A percentile compares a stretch with the other conserved stretches of the same genome.
phyloP scores from a whole-genome alignment of 2,797 vertebrate genomes.

The Esox masquinongy region DNA sequence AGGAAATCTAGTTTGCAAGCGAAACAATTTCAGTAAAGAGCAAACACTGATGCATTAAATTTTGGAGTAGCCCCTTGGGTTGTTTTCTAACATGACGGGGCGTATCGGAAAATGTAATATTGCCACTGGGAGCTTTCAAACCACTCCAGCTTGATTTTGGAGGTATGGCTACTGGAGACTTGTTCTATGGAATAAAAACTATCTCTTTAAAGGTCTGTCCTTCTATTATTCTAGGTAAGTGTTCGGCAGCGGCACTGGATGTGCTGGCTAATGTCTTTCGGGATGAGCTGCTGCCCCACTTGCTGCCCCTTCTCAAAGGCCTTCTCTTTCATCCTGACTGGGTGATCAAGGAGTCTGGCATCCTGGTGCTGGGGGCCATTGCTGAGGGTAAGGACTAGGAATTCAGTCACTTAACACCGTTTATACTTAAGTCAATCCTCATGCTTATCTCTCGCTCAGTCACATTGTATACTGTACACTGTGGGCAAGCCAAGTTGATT shows the following conservation, averaged over 20 bases:
- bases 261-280: conserved; percentile 94
- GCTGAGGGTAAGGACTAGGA: conserved; percentile 80
- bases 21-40: background rate
- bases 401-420: background rate
- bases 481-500: too few species aligned
- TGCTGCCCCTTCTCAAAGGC: conserved; percentile 89
- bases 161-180: background rate
- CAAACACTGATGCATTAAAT: background rate
- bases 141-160: too few species aligned
- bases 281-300: conserved; percentile 91
- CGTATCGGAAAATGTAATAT: too few species aligned
- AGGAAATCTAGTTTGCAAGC: background rate
- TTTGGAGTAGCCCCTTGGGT: background rate
- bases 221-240: conserved; percentile 78
- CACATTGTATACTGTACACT: too few species aligned
- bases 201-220: background rate
- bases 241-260: conserved; percentile 90
- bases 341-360: conserved; percentile 95
- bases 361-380: conserved; percentile 91
- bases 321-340: conserved; percentile 93
- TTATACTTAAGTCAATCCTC: background rate
- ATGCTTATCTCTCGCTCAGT: background rate
- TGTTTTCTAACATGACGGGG: too few species aligned
- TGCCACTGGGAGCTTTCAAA: too few species aligned
- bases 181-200: background rate